Base-by-base conservation (phyloP, 2,888 invertebrate species). In the Nomada flava region DNA sequence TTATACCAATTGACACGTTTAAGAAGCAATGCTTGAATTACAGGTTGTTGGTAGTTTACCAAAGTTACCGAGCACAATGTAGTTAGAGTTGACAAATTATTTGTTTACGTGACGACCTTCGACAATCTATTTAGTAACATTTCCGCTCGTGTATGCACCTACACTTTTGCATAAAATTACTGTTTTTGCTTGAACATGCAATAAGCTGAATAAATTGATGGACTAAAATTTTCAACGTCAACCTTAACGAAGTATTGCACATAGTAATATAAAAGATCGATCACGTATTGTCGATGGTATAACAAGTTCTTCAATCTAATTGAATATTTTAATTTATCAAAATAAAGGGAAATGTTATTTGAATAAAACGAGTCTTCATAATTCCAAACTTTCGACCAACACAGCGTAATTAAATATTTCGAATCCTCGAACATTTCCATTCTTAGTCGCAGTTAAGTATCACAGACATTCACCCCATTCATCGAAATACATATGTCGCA, bases 101-200 rank as follows among this genome's bases (percentile, higher is more conserved):
- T 42, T 47, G 36, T 76, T 65, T 59, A 64, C 64, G 26, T 26
- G 26, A 2, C n/a, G 53, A 36, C 74, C 77, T 77, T 77, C 47
- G n/a, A 15, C 23, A 11, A 60, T 10, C 15, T 10, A 36, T 62
- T 62, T 26, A 26, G 2, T 26, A 26, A 63, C 44, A 20, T 36
- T 52, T 42, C 23, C 42, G 23, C 2, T 20, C 13, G 9, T 52
- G n/a, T 52, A 36, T 11, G 44, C 44, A 44, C 15, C 18, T 47
- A 55, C 42, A 67, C 23, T 50, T 26, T 2, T 10, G 7, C 18
- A 11, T 63, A 44, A 70, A 70, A 70, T 55, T 70, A 63, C 47
- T 20, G 63, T 23, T 63, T 64, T 64, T 42, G 47, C 2, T 18
- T 36, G 18, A 23, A 9, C 26, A 50, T 52, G 11, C 42, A 10